A percentile compares a stretch with the other conserved stretches of the same genome.
phyloP scores from a whole-genome alignment of 2,888 invertebrate species.

The Augiades crinisus region DNA sequence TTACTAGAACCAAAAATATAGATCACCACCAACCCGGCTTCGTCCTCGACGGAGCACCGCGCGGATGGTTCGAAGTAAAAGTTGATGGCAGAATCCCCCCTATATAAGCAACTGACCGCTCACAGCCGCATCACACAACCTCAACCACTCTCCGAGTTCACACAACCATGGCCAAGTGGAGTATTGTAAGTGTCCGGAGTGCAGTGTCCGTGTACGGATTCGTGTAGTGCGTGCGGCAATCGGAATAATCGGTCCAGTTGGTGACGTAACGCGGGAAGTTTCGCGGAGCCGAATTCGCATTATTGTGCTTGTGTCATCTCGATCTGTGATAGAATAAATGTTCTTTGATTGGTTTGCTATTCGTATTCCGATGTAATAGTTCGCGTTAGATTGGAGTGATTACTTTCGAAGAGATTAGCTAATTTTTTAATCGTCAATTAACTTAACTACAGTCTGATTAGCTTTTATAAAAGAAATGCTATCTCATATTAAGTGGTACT shows the following conservation, averaged over 20 bases:
- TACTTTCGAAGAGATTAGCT: too few species aligned
- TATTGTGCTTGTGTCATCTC: not conserved
- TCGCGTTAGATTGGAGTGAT: too few species aligned
- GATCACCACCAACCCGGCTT: constrained; percentile 59
- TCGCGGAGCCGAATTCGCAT: not conserved
- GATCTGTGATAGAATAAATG: not conserved
- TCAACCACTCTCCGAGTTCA: constrained; percentile 50
- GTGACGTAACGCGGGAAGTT: not conserved
- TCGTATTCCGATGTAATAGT: too few species aligned
- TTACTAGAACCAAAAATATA: constrained; percentile 41
- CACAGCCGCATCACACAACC: constrained; percentile 60
- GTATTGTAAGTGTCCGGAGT: constrained; percentile 73
- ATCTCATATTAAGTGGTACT: too few species aligned
- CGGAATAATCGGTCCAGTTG: not conserved
- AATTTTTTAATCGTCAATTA: too few species aligned
- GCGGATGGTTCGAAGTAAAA: constrained; percentile 70
- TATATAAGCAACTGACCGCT: constrained; percentile 62
- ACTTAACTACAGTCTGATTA: too few species aligned
- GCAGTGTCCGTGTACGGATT: constrained; percentile 51
- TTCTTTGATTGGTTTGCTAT: not conserved
- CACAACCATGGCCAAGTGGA: constrained; percentile 71
- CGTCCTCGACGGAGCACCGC: constrained; percentile 55
- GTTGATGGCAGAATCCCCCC: constrained; percentile 61
- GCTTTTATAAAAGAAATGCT: too few species aligned
- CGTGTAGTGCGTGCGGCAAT: constrained; percentile 1